These are phyloP conservation scores for Neolamprologus sp. DNA, from an alignment of 2,113 vertebrate species.

Conservation along the genomic window DNA sequence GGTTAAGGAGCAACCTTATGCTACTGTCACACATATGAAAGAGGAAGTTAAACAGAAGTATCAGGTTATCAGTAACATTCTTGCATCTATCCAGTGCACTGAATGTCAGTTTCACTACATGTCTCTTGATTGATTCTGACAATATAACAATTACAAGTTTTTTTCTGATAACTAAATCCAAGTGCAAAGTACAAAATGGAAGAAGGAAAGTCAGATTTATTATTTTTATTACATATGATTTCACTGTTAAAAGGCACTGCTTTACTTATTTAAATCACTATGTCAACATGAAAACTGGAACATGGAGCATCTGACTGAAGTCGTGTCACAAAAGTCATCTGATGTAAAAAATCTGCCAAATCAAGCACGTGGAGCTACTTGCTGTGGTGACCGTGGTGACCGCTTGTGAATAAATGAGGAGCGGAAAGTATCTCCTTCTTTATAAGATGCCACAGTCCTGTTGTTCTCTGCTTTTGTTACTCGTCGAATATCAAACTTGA, in stretches of 20 bases:
- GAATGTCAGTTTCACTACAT: not conserved
- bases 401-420: not conserved
- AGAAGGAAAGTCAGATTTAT: not conserved
- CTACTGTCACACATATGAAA: not conserved
- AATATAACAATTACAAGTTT: not conserved
- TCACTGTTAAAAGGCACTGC: not conserved
- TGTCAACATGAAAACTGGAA: not conserved
- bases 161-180: not conserved
- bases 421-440: accelerated
- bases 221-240: not conserved
- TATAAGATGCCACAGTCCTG: not conserved
- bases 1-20: not conserved
- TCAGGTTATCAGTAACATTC: not conserved
- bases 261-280: not conserved
- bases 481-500: accelerated
- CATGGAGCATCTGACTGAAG: not conserved
- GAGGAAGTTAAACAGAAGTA: not conserved
- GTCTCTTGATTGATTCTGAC: not conserved
- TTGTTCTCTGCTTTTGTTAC: not conserved
- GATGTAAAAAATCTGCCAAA: not conserved
- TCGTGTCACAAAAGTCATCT: not conserved
- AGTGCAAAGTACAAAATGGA: not conserved
- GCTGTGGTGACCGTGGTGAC: not conserved
- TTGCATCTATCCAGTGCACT: not conserved
- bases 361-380: not conserved